Base-by-base conservation (phyloP, 2,797 vertebrate species). In the Menidia menidia region DNA sequence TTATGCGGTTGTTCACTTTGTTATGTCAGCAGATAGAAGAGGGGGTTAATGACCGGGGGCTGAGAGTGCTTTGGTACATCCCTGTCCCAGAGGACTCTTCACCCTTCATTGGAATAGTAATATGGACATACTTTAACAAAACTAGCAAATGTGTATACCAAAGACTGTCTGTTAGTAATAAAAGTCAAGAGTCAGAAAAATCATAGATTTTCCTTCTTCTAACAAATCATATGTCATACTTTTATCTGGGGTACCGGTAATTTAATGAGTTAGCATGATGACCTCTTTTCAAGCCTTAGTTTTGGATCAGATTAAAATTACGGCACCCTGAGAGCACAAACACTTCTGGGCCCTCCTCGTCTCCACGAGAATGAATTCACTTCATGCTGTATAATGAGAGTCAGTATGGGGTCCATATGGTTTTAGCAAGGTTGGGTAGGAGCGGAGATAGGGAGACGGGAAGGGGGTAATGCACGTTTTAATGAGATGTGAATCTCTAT, bases 341-440 rank as follows among this genome's bases (percentile, higher is more conserved):
- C 77, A 80, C 78, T 77, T 81, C 63, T 82, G 84, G 79, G 77
- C 58, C 59, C 73, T 75, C 67, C 77, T 84, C 50, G 77, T 83
- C 79, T 88, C 87, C 67, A 63, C 32, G 57, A 78, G 85, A 91
- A 88, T 84, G 74, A 90, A 92, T 90, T 91, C 77, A 84, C 86
- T 89, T 87, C 81, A 73, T 88, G 80, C 79, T 4, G 89, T 87
- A 89, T 94, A 93, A 93, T 94, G 90, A 94, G 90, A 86, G 86
- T 86, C 90, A 15, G 91, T 92, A 89, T 93, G 92, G 76, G 90
- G 93, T 88, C 92, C 94, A 92, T 94, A 93, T 92, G 92, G 91
- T 87, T 91, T 77, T 82, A 83, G 85, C 81, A 62, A 83, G 89
- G 76, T 56, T 85, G 83, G 78, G 71, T 69, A 68, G 76, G 80